Percentiles rank a stretch among this genome's conserved stretches.
These are phyloP conservation scores for Coracopsis vasa DNA, from an alignment of 2,113 vertebrate species.

Conservation along the genomic window DNA sequence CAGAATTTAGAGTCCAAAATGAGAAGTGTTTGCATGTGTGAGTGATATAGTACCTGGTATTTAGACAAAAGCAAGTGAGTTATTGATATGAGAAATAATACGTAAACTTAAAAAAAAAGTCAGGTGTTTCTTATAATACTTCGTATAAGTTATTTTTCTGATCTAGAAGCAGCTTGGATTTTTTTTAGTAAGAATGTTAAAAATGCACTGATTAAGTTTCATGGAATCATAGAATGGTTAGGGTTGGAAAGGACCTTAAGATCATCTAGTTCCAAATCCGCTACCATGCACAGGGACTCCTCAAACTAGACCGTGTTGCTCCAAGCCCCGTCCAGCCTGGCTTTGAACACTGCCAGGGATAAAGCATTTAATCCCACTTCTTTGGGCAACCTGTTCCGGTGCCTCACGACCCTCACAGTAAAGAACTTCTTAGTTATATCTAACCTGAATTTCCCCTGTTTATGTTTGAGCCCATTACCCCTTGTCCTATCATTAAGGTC, in stretches of 20 bases:
- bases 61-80: conserved; percentile 9
- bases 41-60: conserved; percentile 2
- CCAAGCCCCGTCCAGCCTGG: fast-evolving
- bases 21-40: conserved; percentile 1
- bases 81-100: neutral
- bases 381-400: neutral
- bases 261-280: fast-evolving
- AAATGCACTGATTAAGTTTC: conserved; percentile 48
- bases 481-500: neutral
- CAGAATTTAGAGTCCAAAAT: neutral
- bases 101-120: neutral
- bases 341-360: neutral
- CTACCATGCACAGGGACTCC: neutral
- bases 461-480: neutral
- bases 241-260: neutral
- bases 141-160: neutral
- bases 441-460: neutral
- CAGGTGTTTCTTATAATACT: conserved; percentile 28
- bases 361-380: neutral
- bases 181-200: conserved; percentile 38
- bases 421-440: neutral
- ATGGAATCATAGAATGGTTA: neutral
- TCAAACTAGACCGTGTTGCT: neutral
- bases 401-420: neutral
- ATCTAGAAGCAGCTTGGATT: neutral